Conservation (phyloP, 1,140 invertebrate genomes). For the Pseudomyrmex gracilis region DNA sequence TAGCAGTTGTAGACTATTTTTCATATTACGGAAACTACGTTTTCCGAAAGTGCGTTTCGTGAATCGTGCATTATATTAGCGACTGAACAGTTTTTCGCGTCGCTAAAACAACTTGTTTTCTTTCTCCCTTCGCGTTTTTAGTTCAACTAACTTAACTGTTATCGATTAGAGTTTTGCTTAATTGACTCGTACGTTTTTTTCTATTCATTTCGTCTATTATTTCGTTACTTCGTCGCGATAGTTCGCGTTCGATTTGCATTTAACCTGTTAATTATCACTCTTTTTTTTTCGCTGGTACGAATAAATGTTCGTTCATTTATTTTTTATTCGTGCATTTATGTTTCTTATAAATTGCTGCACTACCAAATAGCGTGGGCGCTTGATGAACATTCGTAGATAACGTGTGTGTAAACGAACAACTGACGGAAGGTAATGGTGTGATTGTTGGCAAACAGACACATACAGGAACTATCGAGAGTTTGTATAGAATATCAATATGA, state of each 20-base stretch:
- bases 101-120: not conserved
- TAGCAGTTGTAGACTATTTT: conserved; percentile 18
- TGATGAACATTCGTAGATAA: conserved; percentile 17
- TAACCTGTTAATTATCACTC: not conserved
- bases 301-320: not conserved
- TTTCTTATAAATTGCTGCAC: not conserved
- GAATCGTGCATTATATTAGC: conserved; percentile 2
- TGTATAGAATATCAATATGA: conserved; percentile 14
- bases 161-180: conserved; percentile 22
- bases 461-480: not conserved
- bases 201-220: too few relatives aligned
- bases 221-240: not conserved
- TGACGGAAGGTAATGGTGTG: not conserved
- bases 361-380: conserved; percentile 23
- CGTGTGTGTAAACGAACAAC: not conserved
- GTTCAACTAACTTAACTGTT: conserved; percentile 28
- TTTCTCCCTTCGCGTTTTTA: conserved; percentile 17
- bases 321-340: not conserved
- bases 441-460: conserved; percentile 17
- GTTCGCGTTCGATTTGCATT: not conserved
- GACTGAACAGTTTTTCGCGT: conserved; percentile 28
- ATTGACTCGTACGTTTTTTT: not conserved
- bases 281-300: not conserved
- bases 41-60: conserved; percentile 13
- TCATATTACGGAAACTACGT: conserved; percentile 34